These are phyloP conservation scores for Anastrepha obliqua DNA, from an alignment of 1,140 invertebrate species.

Conservation along the genomic window DNA sequence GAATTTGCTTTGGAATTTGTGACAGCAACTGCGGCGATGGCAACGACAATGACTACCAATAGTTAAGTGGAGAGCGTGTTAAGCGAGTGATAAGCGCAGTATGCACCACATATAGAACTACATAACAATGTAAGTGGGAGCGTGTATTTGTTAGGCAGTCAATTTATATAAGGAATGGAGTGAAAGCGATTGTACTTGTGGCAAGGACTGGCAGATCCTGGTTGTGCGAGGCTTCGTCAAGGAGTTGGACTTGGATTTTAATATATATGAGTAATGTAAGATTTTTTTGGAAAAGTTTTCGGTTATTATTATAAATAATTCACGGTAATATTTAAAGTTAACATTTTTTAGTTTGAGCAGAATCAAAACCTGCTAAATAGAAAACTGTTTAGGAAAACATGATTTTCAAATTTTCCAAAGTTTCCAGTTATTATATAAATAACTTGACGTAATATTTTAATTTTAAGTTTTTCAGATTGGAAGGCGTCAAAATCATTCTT, in stretches of 20 bases:
- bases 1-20: slow-evolving; percentile 22
- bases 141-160: neutral
- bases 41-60: neutral
- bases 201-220: neutral
- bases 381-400: no score
- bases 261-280: no score
- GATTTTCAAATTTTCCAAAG: no score
- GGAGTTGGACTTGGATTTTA: neutral
- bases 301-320: no score
- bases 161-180: neutral
- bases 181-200: neutral
- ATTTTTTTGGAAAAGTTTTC: no score
- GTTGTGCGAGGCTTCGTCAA: neutral
- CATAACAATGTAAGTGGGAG: neutral
- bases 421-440: no score
- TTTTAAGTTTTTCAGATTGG: no score
- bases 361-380: no score
- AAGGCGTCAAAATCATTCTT: no score
- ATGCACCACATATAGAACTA: neutral
- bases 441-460: no score
- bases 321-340: no score
- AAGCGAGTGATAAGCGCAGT: slow-evolving; percentile 10
- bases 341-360: no score
- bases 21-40: neutral
- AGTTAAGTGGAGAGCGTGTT: neutral